Evolutionary conservation across 1,140 invertebrate species (phyloP).

Genomic region (Drosophila suzukii): DNA sequence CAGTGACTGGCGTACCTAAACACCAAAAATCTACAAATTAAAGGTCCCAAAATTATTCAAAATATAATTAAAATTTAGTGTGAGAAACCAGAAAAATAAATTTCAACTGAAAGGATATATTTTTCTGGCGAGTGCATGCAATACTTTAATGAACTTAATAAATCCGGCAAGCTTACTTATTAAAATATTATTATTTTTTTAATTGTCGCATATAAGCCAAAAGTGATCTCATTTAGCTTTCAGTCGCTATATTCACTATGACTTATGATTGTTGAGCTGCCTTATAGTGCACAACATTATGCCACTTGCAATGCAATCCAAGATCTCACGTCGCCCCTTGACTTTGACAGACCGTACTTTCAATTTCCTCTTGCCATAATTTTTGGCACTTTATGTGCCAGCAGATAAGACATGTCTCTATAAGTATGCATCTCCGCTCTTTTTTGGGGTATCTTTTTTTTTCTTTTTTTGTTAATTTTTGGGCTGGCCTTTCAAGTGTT

Average conservation of each 20-base stretch:
- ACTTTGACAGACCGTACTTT: constrained; percentile 30
- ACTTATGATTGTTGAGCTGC: not conserved
- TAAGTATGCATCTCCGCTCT: constrained; percentile 43
- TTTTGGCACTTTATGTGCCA: constrained; percentile 75
- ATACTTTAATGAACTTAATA: too few relatives aligned
- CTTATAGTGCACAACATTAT: not conserved
- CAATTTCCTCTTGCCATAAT: constrained; percentile 77
- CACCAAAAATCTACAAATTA: too few relatives aligned
- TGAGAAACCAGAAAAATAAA: too few relatives aligned
- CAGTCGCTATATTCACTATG: not conserved
- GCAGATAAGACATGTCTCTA: constrained; percentile 64
- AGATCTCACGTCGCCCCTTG: constrained; percentile 25
- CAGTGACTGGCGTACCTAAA: too few relatives aligned
- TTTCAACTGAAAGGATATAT: too few relatives aligned
- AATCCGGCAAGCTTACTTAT: too few relatives aligned
- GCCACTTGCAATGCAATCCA: constrained; percentile 1
- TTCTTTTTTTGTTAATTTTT: constrained; percentile 13
- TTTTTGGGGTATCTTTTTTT: not conserved
- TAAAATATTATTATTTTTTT: too few relatives aligned
- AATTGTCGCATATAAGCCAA: too few relatives aligned
- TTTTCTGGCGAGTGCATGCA: too few relatives aligned
- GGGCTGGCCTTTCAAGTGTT: constrained; percentile 59
- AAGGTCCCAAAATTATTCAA: too few relatives aligned
- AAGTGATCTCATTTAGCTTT: not conserved
- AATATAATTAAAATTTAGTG: too few relatives aligned